Base-by-base conservation (phyloP, 2,113 vertebrate genomes). In the Platichthys stellatus region DNA sequence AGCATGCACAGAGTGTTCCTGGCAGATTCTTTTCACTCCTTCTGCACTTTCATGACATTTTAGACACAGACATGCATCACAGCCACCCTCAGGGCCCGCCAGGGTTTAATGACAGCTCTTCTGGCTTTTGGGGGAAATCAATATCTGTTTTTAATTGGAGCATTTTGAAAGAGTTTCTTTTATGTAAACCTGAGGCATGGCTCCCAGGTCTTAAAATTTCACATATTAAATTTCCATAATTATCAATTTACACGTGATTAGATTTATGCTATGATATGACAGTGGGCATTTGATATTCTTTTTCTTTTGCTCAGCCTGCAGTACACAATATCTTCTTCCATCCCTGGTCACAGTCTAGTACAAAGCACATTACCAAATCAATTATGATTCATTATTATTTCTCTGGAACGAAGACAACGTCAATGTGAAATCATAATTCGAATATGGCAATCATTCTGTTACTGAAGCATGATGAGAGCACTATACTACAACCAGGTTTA, bases 31-130 rank as follows among this genome's bases (percentile, higher is more conserved):
- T 84, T 90, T 89, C 83, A 80, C 91, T 90, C 80, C 82, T 31
- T 31, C 31, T 80, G 81, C 85, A 87, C 79, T 88, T 91, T 86
- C 76, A 75, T 85, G 85, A 90, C 88, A 89, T 92, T 92, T 87
- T 89, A 88, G 81, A 81, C 86, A 86, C 88, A 87, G 64, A 68
- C 86, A 81, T 90, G 89, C 82, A 85, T 90, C 90, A 87, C 80
- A 84, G 76, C 64, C 88, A 81, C 88, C 85, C 89, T 61, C 75
- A 53, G 80, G 83, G 86, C 71, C 72, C 60, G 82, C 69, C 69
- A 69, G 62, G 66, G 21, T 86, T 87, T 79, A 76, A 84, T 80
- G 69, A 65, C 84, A 82, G 74, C 72, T 83, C 60, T 57, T 79
- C 56, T 81, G 63, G 73, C 76, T 84, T 76, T 59, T 74, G 78